Evolutionary conservation across 2,888 invertebrate genomes (phyloP).

Genomic region (Epsilonema sp.): DNA sequence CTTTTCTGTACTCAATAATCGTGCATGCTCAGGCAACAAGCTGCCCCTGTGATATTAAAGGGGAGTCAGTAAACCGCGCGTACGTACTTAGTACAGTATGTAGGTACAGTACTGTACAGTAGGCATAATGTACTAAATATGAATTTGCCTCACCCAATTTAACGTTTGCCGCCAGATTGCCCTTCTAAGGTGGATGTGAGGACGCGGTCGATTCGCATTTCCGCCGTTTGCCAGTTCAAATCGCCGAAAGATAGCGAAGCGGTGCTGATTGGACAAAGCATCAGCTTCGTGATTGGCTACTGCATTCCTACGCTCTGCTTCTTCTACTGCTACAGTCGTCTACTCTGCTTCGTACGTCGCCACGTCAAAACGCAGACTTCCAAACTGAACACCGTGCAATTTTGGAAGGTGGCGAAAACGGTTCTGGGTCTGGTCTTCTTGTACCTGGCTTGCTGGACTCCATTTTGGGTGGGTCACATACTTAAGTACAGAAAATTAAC

Average conservation of each 20-base stretch:
- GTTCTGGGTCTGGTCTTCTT: constrained; percentile 12
- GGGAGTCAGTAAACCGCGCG: no score
- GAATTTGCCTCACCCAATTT: no score
- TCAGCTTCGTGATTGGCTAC: constrained; percentile 14
- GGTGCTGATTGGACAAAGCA: not conserved
- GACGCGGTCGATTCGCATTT: not conserved
- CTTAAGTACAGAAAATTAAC: no score
- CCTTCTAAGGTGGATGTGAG: not conserved
- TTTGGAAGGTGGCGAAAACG: not conserved
- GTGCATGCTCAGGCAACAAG: no score
- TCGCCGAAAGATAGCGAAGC: no score
- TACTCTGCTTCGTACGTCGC: constrained; percentile 11
- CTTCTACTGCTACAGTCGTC: constrained; percentile 15
- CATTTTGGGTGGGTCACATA: constrained; percentile 16
- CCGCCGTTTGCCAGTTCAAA: not conserved
- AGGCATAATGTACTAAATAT: no score
- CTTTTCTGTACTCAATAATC: no score
- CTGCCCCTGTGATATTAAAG: no score
- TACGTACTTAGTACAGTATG: no score
- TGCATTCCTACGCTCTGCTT: constrained; percentile 12
- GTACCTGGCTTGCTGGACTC: constrained; percentile 16
- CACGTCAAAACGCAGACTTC: not conserved
- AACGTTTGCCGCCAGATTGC: no score
- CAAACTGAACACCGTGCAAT: not conserved
- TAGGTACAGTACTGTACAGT: no score